Conservation (phyloP, 2,113 vertebrate genomes). For the Sphaerodactylus townsendi region DNA sequence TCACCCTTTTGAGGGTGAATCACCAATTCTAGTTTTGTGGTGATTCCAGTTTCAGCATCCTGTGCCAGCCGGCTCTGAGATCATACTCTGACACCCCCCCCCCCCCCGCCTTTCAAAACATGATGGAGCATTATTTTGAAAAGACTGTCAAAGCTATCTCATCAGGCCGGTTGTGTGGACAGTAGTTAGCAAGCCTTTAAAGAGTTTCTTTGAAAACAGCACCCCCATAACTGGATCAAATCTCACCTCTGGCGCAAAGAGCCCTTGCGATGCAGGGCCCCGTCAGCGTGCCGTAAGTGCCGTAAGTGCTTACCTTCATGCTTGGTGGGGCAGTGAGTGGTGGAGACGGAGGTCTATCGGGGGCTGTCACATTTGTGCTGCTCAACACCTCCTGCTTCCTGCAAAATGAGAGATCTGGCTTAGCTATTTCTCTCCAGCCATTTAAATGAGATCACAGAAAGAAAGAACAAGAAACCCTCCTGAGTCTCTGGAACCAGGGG, state of each 20-base stretch:
- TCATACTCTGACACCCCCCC: too few species aligned
- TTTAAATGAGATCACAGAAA: accelerated
- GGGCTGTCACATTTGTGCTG: constrained; percentile 80
- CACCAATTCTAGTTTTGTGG: not conserved
- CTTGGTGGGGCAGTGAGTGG: constrained; percentile 90
- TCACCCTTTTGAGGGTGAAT: too few species aligned
- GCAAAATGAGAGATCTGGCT: constrained; percentile 52
- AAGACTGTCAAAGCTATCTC: not conserved
- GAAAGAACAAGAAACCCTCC: not conserved
- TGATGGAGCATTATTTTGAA: not conserved
- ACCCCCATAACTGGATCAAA: not conserved
- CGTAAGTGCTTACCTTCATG: constrained; percentile 95
- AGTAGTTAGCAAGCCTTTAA: not conserved
- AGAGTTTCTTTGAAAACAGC: not conserved
- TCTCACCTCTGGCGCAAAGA: not conserved
- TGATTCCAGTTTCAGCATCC: too few species aligned
- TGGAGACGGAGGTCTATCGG: constrained; percentile 89
- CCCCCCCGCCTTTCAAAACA: not conserved
- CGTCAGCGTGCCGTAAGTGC: not conserved
- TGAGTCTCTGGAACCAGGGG: not conserved
- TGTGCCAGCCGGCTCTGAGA: not conserved
- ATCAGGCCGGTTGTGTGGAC: not conserved
- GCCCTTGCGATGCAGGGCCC: too few species aligned
- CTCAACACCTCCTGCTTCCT: constrained; percentile 96
- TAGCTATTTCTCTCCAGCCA: not conserved